Evolutionary conservation across 2,797 vertebrate genomes (phyloP), one percentile per base, ranked within the genome.

Genomic region (Knipowitschia caucasica): DNA sequence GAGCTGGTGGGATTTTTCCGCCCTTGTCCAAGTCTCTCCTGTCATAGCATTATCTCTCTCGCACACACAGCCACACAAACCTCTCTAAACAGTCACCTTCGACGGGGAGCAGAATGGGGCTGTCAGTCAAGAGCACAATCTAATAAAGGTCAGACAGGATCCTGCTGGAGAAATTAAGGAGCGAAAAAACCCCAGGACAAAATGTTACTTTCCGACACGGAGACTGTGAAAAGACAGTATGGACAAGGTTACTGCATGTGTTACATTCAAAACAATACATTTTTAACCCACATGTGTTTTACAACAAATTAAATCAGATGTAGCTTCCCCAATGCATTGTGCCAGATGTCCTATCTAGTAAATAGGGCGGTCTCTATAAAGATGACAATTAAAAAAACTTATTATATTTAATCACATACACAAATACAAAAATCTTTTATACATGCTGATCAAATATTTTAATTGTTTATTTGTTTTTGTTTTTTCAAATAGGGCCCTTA

Each of bases 121-220:
- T 79, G 80, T 79, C 75, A 73, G 49, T 84, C 78, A 84, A 69
- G 57, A 26, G 56, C 75, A 70, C 80, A 80, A 76, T 70, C 68
- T 81, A 68, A 75, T 80, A 81, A 82, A 73, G 78, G 62, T 23
- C 40, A 43, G 72, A 79, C 60, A 75, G 44, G 59, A 64, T 50
- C 61, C 69, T 69, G 65, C 56, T 64, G 70, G 70, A 74, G 68
- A 69, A 71, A 74, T 72, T 76, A 73, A 77, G 76, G 67, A 75
- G 72, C 71, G 71, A 73, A 75, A 69, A 49, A n/a, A n/a, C n/a
- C 29, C 3, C 45, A 7, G 11, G 26, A 29, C 25, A 15, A 45
- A 45, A 45, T 5, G 3, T 2, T 29, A 9, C 26, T 15, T 46
- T 14, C 40, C 30, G 8, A 6, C 46, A 40, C 65, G 44, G 60